Conservation (phyloP, 2,888 invertebrate genomes). For the Apodemia mormo region DNA sequence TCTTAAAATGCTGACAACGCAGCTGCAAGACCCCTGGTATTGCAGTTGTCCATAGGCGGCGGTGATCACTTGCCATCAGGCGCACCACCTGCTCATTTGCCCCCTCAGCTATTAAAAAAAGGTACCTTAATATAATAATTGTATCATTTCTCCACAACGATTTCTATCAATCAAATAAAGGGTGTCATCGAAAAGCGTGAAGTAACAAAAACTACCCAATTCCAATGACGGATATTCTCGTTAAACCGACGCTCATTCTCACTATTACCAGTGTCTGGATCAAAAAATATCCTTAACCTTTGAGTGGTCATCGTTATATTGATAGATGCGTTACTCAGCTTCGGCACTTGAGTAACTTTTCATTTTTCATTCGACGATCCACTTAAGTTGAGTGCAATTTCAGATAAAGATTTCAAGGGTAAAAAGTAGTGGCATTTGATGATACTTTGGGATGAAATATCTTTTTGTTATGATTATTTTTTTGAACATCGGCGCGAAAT, state of each 20-base stretch:
- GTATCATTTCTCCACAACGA: not conserved
- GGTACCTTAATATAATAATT: not conserved
- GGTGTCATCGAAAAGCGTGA: constrained; percentile 7
- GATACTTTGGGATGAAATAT: constrained; percentile 1
- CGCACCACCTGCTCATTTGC: no score
- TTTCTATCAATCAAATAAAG: constrained; percentile 13
- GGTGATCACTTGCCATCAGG: no score
- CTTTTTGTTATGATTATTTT: not conserved
- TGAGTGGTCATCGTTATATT: constrained; percentile 55
- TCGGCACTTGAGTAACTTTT: constrained; percentile 52
- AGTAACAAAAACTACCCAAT: constrained; percentile 24
- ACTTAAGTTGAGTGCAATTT: constrained; percentile 16
- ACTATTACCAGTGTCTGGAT: constrained; percentile 31
- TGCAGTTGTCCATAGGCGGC: no score
- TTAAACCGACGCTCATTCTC: constrained; percentile 38
- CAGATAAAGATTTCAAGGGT: constrained; percentile 17
- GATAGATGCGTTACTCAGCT: constrained; percentile 49
- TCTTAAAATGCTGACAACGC: no score
- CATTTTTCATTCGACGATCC: constrained; percentile 47
- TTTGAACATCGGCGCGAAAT: not conserved
- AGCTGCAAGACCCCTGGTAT: no score
- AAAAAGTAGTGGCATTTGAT: constrained; percentile 8
- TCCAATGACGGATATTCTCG: constrained; percentile 44
- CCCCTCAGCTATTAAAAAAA: no score
- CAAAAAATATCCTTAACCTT: constrained; percentile 52